A percentile compares a stretch with the other conserved stretches of the same genome.
These are phyloP conservation scores for Ophiothrix spiculata DNA, from an alignment of 35 echinoderm and acorn worm genomes.

Conservation along the genomic window DNA sequence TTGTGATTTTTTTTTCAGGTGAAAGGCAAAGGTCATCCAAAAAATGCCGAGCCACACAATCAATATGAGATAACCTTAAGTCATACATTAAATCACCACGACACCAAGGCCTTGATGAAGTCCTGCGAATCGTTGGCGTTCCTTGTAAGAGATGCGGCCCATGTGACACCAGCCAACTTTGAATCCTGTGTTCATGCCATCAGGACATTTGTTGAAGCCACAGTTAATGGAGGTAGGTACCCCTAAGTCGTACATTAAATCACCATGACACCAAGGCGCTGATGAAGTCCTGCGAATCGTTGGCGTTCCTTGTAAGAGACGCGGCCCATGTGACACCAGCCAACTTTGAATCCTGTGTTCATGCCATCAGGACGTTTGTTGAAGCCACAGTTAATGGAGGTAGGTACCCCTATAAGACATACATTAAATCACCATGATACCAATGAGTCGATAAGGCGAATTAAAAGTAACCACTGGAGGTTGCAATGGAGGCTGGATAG, in stretches of 20 bases:
- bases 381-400: conserved; percentile 98
- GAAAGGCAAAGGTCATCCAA: conserved; percentile 10
- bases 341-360: conserved; percentile 97
- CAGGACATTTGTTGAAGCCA: conserved; percentile 96
- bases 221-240: conserved; percentile 89
- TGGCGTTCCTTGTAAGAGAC: conserved; percentile 90
- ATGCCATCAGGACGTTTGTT: conserved; percentile 95
- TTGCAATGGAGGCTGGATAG: no score
- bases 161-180: conserved; percentile 96
- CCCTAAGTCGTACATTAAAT: no score
- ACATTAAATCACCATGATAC: no score
- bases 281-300: conserved; percentile 87
- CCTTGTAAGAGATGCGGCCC: conserved; percentile 90
- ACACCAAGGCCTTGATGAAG: conserved; percentile 87
- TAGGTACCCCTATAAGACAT: no score
- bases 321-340: conserved; percentile 94
- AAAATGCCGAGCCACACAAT: conserved; percentile 48
- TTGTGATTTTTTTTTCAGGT: neutral
- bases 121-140: conserved; percentile 93
- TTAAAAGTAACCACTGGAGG: no score
- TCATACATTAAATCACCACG: conserved; percentile 75
- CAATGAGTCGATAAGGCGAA: no score
- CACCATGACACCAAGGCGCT: conserved; percentile 94
- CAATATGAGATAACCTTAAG: conserved; percentile 89
- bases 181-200: conserved; percentile 97